Evolutionary conservation across 2,113 vertebrate species (phyloP).

Genomic region (Girardinichthys multiradiatus): DNA sequence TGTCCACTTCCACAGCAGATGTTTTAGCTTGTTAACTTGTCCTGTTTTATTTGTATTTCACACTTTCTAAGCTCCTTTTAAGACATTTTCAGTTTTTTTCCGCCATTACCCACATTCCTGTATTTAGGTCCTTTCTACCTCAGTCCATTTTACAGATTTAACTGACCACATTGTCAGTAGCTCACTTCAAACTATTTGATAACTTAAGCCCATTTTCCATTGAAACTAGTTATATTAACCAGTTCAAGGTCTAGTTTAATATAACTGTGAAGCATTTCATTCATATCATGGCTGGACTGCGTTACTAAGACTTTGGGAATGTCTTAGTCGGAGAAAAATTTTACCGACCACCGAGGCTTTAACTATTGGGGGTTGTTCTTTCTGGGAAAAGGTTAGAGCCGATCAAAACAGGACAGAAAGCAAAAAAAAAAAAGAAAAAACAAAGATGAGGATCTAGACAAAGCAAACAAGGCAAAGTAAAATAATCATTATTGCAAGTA

Average conservation of each 20-base stretch:
- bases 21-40: neutral
- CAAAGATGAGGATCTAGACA: neutral
- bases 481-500: neutral
- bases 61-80: neutral
- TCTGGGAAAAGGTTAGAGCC: too few relatives aligned
- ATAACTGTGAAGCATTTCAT: too few relatives aligned
- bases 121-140: too few relatives aligned
- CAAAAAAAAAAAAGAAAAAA: too few relatives aligned
- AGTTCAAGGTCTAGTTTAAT: neutral
- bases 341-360: neutral
- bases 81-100: neutral
- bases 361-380: neutral
- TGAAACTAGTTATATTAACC: neutral
- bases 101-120: neutral
- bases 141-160: too few relatives aligned
- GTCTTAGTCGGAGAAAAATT: too few relatives aligned
- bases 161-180: neutral
- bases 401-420: too few relatives aligned
- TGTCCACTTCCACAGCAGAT: too few relatives aligned
- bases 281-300: neutral
- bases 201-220: neutral
- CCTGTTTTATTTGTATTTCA: neutral
- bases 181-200: neutral
- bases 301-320: neutral
- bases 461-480: neutral